These are phyloP conservation scores for Acleris sparsana DNA, from an alignment of 2,888 invertebrate genomes.

Conservation along the genomic window DNA sequence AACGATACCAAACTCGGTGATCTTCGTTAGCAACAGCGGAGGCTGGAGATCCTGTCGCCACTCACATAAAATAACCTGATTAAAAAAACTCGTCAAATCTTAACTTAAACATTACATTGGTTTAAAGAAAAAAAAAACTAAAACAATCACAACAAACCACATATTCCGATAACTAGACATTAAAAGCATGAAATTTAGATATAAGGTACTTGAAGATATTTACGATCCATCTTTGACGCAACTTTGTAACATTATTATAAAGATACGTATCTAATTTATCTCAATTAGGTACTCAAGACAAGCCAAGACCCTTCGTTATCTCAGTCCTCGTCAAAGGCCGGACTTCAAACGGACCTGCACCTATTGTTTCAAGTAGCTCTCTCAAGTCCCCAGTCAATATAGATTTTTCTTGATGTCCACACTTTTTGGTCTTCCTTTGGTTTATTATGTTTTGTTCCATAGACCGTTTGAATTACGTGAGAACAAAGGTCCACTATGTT, in stretches of 20 bases:
- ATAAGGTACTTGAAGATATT: no score
- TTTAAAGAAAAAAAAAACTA: no score
- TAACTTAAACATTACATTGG: neutral
- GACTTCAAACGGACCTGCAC: constrained; percentile 11
- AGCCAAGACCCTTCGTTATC: constrained; percentile 20
- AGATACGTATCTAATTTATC: constrained; percentile 2
- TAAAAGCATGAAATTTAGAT: no score
- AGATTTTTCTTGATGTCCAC: constrained; percentile 3
- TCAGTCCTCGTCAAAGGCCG: constrained; percentile 17
- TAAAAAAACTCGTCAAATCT: neutral
- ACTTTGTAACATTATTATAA: neutral
- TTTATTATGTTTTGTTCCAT: neutral
- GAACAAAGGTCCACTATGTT: no score
- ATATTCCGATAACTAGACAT: no score
- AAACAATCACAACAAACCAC: no score
- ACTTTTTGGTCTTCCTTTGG: neutral
- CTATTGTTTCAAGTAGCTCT: constrained; percentile 18
- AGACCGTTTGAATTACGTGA: neutral
- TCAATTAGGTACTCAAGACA: constrained; percentile 15
- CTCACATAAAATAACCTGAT: no score
- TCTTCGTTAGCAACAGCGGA: no score
- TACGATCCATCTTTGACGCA: no score
- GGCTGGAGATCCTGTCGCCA: no score
- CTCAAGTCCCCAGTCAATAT: constrained; percentile 10
- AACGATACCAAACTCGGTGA: no score